phyloP scores from a whole-genome alignment of 2,797 vertebrate species.

The Botia almorhae region DNA sequence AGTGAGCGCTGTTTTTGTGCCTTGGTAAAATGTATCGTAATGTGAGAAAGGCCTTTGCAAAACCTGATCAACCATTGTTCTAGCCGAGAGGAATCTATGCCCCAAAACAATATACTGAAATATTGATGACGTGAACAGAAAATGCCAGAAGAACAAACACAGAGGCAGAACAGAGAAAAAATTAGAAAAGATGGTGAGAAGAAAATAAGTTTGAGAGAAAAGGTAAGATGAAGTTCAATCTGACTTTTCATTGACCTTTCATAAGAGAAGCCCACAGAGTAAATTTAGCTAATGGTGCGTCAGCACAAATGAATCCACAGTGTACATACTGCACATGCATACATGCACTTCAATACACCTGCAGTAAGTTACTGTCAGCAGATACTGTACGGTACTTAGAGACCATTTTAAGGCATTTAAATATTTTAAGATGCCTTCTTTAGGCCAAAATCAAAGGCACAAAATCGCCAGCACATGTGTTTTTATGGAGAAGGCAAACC shows the following conservation, averaged over 20 bases:
- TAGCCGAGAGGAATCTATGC: not conserved
- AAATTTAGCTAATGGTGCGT: conserved; percentile 48
- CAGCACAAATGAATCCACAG: conserved; percentile 36
- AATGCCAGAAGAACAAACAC: not conserved
- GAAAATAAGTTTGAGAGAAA: conserved; percentile 24
- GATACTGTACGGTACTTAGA: no score
- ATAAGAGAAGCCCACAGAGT: conserved; percentile 19
- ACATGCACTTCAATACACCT: not conserved
- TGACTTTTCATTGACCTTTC: conserved; percentile 54
- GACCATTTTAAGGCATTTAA: no score
- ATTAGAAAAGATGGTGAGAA: not conserved
- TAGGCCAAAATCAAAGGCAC: no score
- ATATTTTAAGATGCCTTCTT: no score
- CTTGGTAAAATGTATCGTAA: not conserved
- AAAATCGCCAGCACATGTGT: no score
- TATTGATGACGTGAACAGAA: not conserved
- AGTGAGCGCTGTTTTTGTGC: not conserved
- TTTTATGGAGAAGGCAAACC: no score
- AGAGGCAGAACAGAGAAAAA: not conserved
- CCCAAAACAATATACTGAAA: not conserved
- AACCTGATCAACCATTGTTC: not conserved
- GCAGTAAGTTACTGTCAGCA: no score
- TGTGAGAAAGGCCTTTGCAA: not conserved
- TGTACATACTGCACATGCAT: not conserved
- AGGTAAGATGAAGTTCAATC: conserved; percentile 50